Evolutionary conservation across 2,113 vertebrate species (phyloP), one percentile per base, ranked within the genome.

Genomic region (Urocolius indicus): DNA sequence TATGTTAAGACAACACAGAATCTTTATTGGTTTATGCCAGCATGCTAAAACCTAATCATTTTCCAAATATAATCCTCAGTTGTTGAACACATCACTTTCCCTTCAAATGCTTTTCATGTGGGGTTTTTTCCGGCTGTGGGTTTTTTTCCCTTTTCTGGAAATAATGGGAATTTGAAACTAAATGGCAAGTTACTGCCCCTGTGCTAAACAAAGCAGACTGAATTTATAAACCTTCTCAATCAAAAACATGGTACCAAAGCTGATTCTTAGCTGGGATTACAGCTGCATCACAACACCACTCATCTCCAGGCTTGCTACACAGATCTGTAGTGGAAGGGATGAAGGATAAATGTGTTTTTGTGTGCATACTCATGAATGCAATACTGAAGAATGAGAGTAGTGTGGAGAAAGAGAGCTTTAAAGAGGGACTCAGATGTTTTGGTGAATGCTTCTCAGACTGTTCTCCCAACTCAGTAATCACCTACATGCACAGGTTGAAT

Each of bases 361-460:
- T 38, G 12, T 20, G 24, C 8, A 5, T 10, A 9, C 1, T 0
- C 15, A 6, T 45, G 13, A 24, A 12, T 2, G 1, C 20, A 27
- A 4, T 22, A 29, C 9, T 32, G 34, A 77, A 45, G 16, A 30
- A 41, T 26, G 13, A 12, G 8, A 82, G 16, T 22, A 30, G 21
- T 5, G 10, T n/a, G 21, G 67, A 62, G 59, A 54, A 62, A 52
- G 7, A 2, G 3, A 52, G 10, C 32, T 67, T 62, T 17, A 27
- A 36, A 82, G 29, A 65, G 6, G 4, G 4, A 36, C 12, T 29
- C 3, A 0, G 26, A 36, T 38, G 54, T 36, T 45, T 66, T 16
- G 1, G 3, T 4, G 11, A 2, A 65, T 63, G 22, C 12, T 20
- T 83, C 58, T 76, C 36, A 13, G 16, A 11, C 14, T 13, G 14